A percentile compares a stretch with the other conserved stretches of the same genome.
These are phyloP conservation scores for Equus quagga DNA, from an alignment of 2,113 vertebrate species.

Conservation along the genomic window DNA sequence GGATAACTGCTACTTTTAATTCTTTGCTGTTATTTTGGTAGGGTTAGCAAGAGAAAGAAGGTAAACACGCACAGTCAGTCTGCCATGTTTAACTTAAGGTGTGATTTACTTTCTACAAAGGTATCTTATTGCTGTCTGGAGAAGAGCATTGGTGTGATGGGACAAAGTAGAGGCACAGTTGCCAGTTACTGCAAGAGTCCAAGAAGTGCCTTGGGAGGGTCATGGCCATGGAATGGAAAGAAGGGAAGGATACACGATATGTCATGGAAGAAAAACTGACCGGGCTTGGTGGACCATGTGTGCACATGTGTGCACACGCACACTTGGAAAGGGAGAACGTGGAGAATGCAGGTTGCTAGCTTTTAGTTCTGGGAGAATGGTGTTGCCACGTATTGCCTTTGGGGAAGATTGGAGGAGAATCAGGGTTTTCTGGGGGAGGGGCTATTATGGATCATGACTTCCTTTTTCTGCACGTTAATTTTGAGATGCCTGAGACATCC, in stretches of 20 bases:
- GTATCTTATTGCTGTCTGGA: neutral
- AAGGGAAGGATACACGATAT: fast-evolving
- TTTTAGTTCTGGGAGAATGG: neutral
- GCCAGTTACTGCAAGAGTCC: no score
- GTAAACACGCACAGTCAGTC: neutral
- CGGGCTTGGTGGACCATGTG: neutral
- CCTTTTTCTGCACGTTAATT: neutral
- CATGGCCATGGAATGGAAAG: neutral
- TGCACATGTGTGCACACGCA: no score
- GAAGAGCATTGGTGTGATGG: neutral
- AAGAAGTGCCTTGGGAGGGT: neutral
- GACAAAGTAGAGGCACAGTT: neutral
- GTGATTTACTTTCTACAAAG: neutral
- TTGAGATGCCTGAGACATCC: neutral
- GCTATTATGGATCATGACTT: neutral
- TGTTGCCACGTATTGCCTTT: neutral
- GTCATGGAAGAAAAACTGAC: neutral
- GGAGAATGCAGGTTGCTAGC: neutral
- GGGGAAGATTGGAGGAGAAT: neutral
- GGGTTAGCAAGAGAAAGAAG: neutral
- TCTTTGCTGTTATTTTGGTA: slow-evolving; percentile 24
- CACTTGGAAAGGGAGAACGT: neutral
- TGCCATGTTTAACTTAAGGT: neutral
- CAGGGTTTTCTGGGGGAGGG: neutral
- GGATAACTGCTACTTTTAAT: neutral